Evolutionary conservation across 92 coral and sea anemone species (phyloP).

Genomic region (Phenganax stokvisi): DNA sequence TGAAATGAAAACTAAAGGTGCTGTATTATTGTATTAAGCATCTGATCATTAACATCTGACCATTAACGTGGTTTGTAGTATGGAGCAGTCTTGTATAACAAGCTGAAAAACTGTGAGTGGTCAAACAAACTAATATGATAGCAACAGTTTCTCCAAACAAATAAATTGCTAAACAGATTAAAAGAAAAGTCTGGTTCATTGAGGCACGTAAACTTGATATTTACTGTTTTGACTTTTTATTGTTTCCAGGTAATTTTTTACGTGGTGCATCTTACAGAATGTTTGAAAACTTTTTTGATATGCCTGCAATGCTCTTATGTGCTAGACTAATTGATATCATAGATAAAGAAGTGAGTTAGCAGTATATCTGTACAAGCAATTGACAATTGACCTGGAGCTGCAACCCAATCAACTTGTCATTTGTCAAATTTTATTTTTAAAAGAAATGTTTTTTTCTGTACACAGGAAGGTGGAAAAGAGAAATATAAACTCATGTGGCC

Average conservation of each 20-base stretch:
- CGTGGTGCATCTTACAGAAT: conserved; percentile 38
- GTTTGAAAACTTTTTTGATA: conserved; percentile 89
- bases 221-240: background rate
- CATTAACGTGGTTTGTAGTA: no score
- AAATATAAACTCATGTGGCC: conserved; percentile 61
- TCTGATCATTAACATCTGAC: background rate
- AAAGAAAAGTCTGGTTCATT: background rate
- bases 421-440: background rate
- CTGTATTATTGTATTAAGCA: background rate
- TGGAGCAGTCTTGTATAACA: no score
- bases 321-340: conserved; percentile 76
- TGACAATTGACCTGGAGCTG: background rate
- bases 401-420: background rate
- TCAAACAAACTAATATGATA: no score
- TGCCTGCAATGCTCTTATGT: conserved; percentile 62
- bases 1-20: conserved; percentile 22
- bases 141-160: no score
- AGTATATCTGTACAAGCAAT: background rate
- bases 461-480: conserved; percentile 54
- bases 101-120: no score
- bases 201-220: background rate
- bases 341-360: conserved; percentile 59
- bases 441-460: background rate
- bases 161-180: no score
- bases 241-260: conserved; percentile 1